phyloP scores from a whole-genome alignment of 2,797 vertebrate species.

The Dicrostonyx torquatus region DNA sequence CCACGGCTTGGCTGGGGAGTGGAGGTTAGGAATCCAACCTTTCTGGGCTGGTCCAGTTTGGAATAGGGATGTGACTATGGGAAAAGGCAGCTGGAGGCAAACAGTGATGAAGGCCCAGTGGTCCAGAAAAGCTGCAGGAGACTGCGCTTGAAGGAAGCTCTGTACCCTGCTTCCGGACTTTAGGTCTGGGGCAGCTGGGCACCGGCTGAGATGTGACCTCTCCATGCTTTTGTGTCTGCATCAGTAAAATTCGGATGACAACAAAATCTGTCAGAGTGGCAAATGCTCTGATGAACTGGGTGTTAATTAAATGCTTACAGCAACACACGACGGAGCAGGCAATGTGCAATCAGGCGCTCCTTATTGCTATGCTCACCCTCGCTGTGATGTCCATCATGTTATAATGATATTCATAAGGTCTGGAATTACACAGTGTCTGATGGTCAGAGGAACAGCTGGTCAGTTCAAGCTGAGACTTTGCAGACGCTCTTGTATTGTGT shows the following conservation, averaged over 20 bases:
- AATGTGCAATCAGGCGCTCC: fast-evolving
- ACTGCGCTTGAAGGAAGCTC: background rate
- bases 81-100: background rate
- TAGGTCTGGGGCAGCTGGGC: fast-evolving
- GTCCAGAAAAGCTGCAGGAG: background rate
- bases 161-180: background rate
- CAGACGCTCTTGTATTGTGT: background rate
- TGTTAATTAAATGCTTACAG: background rate
- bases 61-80: background rate
- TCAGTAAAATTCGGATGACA: background rate
- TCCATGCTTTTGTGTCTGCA: background rate
- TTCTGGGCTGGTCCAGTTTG: background rate
- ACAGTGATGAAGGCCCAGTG: background rate
- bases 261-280: background rate
- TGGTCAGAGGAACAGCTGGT: background rate
- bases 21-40: background rate
- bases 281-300: background rate
- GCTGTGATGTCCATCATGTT: fast-evolving
- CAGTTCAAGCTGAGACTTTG: background rate
- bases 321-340: background rate
- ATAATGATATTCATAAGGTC: too few relatives aligned
- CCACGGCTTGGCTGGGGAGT: background rate
- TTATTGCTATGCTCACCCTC: background rate
- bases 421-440: background rate
- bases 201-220: background rate